A percentile compares a stretch with the other conserved stretches of the same genome.
Conservation (phyloP, 2,113 vertebrate genomes). For the Phaethon lepturus region DNA sequence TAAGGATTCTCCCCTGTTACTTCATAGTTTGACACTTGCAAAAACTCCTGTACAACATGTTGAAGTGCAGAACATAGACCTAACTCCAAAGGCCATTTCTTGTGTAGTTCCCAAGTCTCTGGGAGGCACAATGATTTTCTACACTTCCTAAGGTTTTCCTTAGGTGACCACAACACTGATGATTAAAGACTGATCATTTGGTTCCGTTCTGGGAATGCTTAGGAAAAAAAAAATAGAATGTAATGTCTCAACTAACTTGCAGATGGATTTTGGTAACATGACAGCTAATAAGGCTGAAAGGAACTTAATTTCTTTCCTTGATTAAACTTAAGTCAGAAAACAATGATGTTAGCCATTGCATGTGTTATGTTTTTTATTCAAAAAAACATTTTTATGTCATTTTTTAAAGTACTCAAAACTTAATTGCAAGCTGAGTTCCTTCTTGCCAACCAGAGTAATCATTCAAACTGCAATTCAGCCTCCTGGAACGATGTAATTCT, state of each 20-base stretch:
- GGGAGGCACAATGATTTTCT: fast-evolving
- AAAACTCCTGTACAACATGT: too few relatives aligned
- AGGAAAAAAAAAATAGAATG: not conserved
- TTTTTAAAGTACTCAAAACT: not conserved
- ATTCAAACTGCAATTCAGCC: not conserved
- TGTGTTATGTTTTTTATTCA: not conserved
- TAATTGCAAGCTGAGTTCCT: not conserved
- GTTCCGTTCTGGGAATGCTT: not conserved
- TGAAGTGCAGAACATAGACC: fast-evolving
- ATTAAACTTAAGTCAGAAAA: not conserved
- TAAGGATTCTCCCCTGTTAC: not conserved
- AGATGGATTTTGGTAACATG: not conserved
- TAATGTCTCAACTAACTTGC: not conserved
- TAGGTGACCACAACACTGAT: not conserved
- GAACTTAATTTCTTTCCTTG: not conserved
- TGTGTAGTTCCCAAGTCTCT: not conserved
- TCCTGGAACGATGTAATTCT: not conserved
- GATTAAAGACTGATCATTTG: not conserved
- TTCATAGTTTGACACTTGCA: not conserved
- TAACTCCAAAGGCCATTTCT: not conserved
- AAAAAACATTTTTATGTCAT: not conserved
- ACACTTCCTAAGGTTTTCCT: fast-evolving
- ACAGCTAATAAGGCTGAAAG: not conserved
- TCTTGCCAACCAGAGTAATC: not conserved
- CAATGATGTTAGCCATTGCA: not conserved